phyloP scores from a whole-genome alignment of 2,797 vertebrate genomes.

The Gorsachius magnificus region DNA sequence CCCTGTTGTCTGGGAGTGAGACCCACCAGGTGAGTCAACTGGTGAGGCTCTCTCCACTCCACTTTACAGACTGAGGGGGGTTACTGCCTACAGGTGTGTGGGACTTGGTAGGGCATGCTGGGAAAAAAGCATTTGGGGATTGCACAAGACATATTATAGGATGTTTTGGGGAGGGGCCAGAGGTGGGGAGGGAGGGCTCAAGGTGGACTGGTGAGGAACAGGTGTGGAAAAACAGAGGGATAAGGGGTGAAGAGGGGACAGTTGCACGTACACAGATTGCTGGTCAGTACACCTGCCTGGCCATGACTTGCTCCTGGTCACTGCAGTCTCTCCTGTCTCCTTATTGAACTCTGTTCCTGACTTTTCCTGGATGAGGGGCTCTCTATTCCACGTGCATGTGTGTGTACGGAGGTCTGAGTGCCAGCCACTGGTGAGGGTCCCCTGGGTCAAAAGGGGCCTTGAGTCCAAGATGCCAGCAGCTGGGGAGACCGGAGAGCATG shows the following conservation, averaged over 20 bases:
- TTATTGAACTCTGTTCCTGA: not conserved
- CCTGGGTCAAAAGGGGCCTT: not conserved
- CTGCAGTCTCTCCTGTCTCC: not conserved
- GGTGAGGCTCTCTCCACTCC: not conserved
- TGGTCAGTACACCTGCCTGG: not conserved
- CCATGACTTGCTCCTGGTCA: not conserved
- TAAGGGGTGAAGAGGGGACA: not conserved
- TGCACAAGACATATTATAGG: not conserved
- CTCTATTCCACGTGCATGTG: not conserved
- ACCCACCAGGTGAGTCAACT: not conserved
- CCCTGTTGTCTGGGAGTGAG: not conserved
- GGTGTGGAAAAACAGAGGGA: not conserved
- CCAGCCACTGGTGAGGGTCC: accelerated
- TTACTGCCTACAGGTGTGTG: not conserved
- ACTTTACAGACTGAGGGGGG: not conserved
- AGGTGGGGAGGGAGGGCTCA: not conserved
- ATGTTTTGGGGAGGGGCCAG: not conserved
- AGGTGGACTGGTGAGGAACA: not conserved
- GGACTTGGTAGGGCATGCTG: too few species aligned
- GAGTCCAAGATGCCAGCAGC: not conserved
- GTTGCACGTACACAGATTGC: not conserved
- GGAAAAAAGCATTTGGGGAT: not conserved
- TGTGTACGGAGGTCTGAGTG: not conserved
- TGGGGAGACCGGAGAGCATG: not conserved
- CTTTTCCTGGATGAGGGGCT: not conserved